Base-by-base conservation (phyloP, 1,140 invertebrate species). In the Philotrypesis tridentata region DNA sequence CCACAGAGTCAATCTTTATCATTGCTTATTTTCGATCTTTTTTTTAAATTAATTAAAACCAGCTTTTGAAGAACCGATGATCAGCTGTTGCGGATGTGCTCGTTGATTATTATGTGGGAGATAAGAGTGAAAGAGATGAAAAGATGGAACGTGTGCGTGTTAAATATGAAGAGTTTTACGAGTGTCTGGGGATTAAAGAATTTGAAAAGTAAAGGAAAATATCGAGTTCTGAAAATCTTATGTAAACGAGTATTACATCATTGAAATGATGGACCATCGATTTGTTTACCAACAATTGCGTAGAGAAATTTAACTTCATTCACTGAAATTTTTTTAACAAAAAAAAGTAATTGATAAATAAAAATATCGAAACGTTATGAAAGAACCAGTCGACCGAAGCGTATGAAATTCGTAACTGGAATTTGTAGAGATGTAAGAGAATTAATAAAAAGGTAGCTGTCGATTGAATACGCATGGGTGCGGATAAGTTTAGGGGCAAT, bases 401-500 rank as follows among this genome's bases (percentile, higher is more conserved):
- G 31, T 78, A 71, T 29, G 8, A 75, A 55, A 55, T 81, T 82
- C 80, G 43, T 68, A 77, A 71, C 27, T 82, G 63, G 23, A 78
- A 78, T 63, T 73, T 37, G 33, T 21, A 70, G 63, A 73, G 25
- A 76, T 40, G 33, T 72, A 72, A 72, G 27, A 65, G 61, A 65
- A 65, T 60, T 8, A 29, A 65, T 9, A 29, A 65, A 70, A 43
- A 48, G 37, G 25, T 78, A 67, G 68, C 68, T 73, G n/a, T 82
- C 31, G 55, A 82, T 78, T 68, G 70, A 65, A 72, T 27, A 78
- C 74, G 68, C 67, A 78, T 78, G 60, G 71, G 75, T 79, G 76
- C 76, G 61, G 60, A 83, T 79, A 61, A 67, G 81, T 79, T 55
- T 83, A 83, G 76, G 82, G 71, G 63, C 70, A 83, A 70, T 79